Evolutionary conservation across 2,797 vertebrate genomes (phyloP), one percentile per base, ranked within the genome.

Genomic region (Cirrhinus molitorella): DNA sequence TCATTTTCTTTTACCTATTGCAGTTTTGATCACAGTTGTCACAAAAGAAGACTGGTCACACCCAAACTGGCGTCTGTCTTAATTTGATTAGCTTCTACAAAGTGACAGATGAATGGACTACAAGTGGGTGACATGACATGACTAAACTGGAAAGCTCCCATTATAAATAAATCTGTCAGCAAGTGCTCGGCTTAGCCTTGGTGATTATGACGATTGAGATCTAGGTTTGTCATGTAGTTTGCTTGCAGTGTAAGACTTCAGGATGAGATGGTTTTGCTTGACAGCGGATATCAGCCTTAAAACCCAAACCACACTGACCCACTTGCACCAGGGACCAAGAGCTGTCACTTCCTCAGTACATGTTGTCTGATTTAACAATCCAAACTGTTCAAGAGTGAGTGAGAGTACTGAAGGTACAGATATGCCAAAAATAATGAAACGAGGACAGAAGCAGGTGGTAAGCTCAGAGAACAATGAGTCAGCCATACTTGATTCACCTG

Each of bases 141-240:
- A 55, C 28, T 53, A 61, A 77, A 61, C 53, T 57, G 53, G 11
- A 57, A 43, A 25, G 40, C 57, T 49, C 25, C 43, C 25, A 21
- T 78, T 34, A 65, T 31, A 49, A 78, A 61, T 14, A 65, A 47
- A 45, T 77, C 72, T 76, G 55, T 61, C 74, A 28, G 37, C 21
- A 45, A 59, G 37, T 61, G 37, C 16, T 45, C 17, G 11, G 59
- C 43, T 72, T 72, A 25, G 28, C 31, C 40, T 28, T 28, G 19
- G 16, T 45, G 34, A 66, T 66, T 53, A 55, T 53, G 28, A 82
- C 1, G 5, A 11, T 63, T 31, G 13, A 34, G 16, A 51, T 23
- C 19, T 49, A 79, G 19, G 23, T 37, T 49, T 28, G 25, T 51
- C 13, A 51, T 21, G 14, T 43, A 74, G 45, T 19, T 66, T 51